Evolutionary conservation across 2,888 invertebrate species (phyloP).

Genomic region (Melinaea marsaeus): DNA sequence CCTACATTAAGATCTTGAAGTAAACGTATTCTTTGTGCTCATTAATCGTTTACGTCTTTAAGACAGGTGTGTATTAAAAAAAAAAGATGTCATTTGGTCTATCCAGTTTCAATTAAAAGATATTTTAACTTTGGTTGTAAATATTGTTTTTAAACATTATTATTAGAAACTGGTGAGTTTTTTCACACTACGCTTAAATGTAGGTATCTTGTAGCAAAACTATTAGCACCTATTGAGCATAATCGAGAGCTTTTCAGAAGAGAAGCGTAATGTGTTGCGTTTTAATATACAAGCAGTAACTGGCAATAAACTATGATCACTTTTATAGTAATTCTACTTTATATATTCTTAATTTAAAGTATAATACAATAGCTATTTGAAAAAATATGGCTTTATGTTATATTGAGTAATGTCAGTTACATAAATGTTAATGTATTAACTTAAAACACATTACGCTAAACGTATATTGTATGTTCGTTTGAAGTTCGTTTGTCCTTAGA

Average conservation of each 20-base stretch:
- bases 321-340: conserved; percentile 3
- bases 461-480: conserved; percentile 33
- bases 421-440: conserved; percentile 14
- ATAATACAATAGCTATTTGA: conserved; percentile 7
- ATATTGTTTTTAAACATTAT: conserved; percentile 13
- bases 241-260: conserved; percentile 29
- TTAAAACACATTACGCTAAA: conserved; percentile 24
- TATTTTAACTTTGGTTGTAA: conserved; percentile 24
- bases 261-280: conserved; percentile 21
- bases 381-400: conserved; percentile 7
- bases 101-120: conserved; percentile 16
- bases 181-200: conserved; percentile 24
- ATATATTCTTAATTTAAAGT: conserved; percentile 7
- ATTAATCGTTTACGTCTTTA: conserved; percentile 29
- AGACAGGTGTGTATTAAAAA: conserved; percentile 41
- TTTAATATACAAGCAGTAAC: conserved; percentile 22
- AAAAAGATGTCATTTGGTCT: conserved; percentile 32
- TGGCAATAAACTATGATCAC: conserved; percentile 15
- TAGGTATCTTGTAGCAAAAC: conserved; percentile 30
- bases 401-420: conserved; percentile 18
- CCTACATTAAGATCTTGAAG: conserved; percentile 73
- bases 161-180: conserved; percentile 15
- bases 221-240: conserved; percentile 36
- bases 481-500: conserved; percentile 51
- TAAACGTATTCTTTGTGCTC: conserved; percentile 72